Conservation (phyloP, 2,113 vertebrate species). For the Cyphomyrus plagiostoma region DNA sequence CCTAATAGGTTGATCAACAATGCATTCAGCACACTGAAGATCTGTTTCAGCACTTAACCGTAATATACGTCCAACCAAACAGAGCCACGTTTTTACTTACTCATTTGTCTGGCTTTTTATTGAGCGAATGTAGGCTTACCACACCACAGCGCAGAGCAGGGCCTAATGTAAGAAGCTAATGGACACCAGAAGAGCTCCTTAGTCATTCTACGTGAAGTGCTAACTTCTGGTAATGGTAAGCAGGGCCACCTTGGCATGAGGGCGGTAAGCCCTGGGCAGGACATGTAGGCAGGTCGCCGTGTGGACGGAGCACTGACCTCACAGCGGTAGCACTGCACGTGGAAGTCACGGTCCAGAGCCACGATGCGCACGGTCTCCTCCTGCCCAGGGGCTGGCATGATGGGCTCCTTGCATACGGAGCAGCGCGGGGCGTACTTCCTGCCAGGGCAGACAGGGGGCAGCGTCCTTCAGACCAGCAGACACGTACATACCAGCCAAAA, state of each 20-base stretch:
- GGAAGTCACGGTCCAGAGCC: constrained; percentile 94
- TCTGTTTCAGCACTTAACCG: not conserved
- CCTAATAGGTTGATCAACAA: not conserved
- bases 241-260: not conserved
- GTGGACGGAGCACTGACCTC: constrained; percentile 66
- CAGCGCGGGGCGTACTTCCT: constrained; percentile 97
- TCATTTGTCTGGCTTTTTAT: not conserved
- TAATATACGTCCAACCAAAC: not conserved
- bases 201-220: not conserved
- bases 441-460: not conserved
- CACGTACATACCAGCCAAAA: not conserved
- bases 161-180: not conserved
- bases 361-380: constrained; percentile 97
- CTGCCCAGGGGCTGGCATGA: constrained; percentile 93
- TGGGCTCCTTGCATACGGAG: constrained; percentile 89
- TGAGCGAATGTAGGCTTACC: not conserved
- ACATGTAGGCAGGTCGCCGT: not conserved
- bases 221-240: not conserved
- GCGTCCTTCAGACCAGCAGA: not conserved
- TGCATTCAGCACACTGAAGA: not conserved
- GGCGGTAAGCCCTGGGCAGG: not conserved
- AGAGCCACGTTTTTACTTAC: not conserved
- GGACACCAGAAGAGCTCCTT: not conserved
- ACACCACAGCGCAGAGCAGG: not conserved
- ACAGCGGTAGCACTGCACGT: constrained; percentile 94